These are phyloP conservation scores for Callimorpha dominula DNA, from an alignment of 2,888 invertebrate species.

Conservation along the genomic window DNA sequence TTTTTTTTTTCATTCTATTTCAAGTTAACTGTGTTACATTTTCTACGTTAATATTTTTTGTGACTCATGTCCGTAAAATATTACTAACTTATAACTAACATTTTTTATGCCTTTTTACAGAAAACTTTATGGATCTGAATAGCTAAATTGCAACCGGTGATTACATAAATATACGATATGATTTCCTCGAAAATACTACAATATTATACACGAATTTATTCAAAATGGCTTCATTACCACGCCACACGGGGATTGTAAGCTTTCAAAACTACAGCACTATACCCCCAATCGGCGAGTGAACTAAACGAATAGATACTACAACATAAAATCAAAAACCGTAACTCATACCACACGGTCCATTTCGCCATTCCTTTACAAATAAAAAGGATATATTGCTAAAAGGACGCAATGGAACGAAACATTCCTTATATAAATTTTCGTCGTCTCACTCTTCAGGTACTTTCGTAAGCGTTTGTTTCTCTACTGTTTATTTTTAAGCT, in stretches of 20 bases:
- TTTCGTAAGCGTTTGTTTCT: conserved; percentile 43
- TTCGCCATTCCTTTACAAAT: conserved; percentile 14
- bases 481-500: conserved; percentile 73
- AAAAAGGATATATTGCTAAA: conserved; percentile 3
- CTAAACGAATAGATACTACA: conserved; percentile 29
- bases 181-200: conserved; percentile 30
- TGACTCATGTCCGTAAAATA: not conserved
- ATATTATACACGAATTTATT: conserved; percentile 46
- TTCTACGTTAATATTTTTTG: not conserved
- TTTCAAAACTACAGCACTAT: conserved; percentile 49
- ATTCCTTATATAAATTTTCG: conserved; percentile 30
- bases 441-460: conserved; percentile 27
- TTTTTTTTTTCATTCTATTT: not conserved
- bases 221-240: conserved; percentile 54
- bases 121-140: conserved; percentile 1
- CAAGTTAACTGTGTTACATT: not conserved
- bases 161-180: conserved; percentile 24
- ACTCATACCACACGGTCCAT: conserved; percentile 21
- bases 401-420: conserved; percentile 35
- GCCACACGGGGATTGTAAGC: conserved; percentile 50
- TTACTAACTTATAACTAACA: too few relatives aligned
- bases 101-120: not conserved
- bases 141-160: conserved; percentile 13
- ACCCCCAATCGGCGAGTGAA: conserved; percentile 35
- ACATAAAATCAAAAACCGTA: conserved; percentile 18